These are phyloP conservation scores for Myrmecophaga tridactyla DNA, from an alignment of 2,113 vertebrate species.

Conservation along the genomic window DNA sequence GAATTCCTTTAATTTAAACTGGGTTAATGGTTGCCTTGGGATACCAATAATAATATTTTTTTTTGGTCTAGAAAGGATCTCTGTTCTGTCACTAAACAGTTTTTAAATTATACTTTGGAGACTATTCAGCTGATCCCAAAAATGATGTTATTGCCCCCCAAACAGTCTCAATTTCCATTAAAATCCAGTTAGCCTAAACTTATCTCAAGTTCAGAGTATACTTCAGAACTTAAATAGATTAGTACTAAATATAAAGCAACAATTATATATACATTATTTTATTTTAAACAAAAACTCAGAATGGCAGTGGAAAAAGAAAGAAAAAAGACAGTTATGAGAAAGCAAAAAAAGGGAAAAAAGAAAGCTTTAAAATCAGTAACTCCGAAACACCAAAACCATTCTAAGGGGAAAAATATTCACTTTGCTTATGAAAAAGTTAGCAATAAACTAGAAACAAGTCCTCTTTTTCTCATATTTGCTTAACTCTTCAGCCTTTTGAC, in stretches of 20 bases:
- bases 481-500: not conserved
- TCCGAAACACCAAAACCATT: not conserved
- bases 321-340: not conserved
- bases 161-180: constrained; percentile 6
- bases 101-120: constrained; percentile 62
- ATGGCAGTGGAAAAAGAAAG: not conserved
- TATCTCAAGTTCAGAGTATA: not conserved
- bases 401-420: not conserved
- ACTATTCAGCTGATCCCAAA: constrained; percentile 24
- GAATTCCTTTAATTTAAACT: constrained; percentile 66
- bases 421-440: not conserved
- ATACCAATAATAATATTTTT: constrained; percentile 64
- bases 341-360: not conserved
- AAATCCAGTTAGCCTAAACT: not conserved
- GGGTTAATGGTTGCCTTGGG: constrained; percentile 73
- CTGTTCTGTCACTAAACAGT: constrained; percentile 57
- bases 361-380: not conserved
- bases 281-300: constrained; percentile 37
- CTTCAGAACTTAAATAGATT: not conserved
- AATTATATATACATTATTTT: not conserved
- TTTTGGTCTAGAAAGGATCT: constrained; percentile 58
- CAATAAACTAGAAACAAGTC: not conserved
- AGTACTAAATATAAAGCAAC: not conserved
- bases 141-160: not conserved
- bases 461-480: not conserved